Conservation (phyloP, 2,113 vertebrate species). For the Rhea americana region DNA sequence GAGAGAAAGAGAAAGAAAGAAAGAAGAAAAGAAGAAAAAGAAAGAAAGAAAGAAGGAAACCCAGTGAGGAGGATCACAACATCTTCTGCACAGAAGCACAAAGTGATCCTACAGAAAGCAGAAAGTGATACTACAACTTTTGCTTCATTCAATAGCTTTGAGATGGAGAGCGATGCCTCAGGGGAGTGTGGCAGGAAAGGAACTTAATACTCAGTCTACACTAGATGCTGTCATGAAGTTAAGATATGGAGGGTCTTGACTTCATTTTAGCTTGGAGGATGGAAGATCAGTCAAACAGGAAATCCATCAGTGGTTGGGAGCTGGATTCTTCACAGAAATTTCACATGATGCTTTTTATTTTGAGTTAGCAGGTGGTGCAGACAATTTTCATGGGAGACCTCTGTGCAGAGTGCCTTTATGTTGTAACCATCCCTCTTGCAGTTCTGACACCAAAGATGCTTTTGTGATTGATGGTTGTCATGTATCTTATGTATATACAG, state of each 20-base stretch:
- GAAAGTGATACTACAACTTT: neutral
- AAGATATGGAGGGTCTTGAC: neutral
- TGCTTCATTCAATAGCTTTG: neutral
- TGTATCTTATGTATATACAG: constrained; percentile 52
- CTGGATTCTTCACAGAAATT: neutral
- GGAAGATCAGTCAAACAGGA: neutral
- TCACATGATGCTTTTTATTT: neutral
- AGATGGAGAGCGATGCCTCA: neutral
- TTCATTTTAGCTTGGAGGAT: neutral
- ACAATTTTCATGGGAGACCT: neutral
- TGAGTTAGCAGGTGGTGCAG: neutral
- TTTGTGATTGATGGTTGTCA: constrained; percentile 53
- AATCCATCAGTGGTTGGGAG: neutral
- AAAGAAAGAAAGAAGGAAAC: neutral
- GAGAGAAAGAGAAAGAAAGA: neutral
- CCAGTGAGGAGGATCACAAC: neutral
- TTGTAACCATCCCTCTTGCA: neutral
- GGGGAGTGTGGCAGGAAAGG: neutral
- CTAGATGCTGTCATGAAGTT: neutral
- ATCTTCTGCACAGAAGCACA: neutral
- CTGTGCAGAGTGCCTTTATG: neutral
- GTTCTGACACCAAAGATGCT: neutral
- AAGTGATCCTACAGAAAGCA: too few species aligned
- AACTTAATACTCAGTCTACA: neutral
- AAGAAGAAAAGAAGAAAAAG: neutral